A percentile compares a stretch with the other conserved stretches of the same genome.
Conservation (phyloP, 2,113 vertebrate species). For the Brachypteracias leptosomus region DNA sequence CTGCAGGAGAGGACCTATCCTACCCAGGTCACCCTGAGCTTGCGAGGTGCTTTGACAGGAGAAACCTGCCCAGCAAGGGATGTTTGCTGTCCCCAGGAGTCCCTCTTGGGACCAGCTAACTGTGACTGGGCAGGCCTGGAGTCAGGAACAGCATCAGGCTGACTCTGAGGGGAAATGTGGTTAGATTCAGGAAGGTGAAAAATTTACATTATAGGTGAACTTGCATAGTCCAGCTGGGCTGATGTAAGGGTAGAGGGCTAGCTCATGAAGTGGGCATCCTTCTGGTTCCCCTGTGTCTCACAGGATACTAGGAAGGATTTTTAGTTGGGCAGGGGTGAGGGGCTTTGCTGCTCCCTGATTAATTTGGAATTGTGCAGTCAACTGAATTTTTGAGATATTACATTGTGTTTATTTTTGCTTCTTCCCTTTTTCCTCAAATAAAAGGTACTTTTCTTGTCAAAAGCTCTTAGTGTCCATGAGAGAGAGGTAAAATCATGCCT, state of each 20-base stretch:
- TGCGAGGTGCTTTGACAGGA: not conserved
- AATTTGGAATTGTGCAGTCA: fast-evolving
- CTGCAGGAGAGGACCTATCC: not conserved
- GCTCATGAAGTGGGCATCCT: not conserved
- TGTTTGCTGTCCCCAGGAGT: not conserved
- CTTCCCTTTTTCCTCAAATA: not conserved
- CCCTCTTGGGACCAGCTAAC: not conserved
- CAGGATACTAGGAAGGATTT: not conserved
- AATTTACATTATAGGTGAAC: not conserved
- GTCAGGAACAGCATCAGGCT: not conserved
- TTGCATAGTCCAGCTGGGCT: not conserved
- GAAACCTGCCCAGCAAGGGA: not conserved
- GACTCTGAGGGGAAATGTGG: not conserved
- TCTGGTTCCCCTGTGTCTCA: not conserved
- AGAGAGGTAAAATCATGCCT: not conserved
- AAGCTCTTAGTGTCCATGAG: not conserved
- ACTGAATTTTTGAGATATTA: not conserved
- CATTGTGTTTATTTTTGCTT: not conserved
- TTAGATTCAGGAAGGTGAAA: not conserved
- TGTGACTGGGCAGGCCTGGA: not conserved
- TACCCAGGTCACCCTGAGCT: not conserved
- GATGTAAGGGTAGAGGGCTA: not conserved
- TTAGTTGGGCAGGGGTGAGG: not conserved
- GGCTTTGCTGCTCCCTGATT: not conserved
- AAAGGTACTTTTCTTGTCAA: not conserved